Evolutionary conservation across 2,797 vertebrate species (phyloP), one percentile per base, ranked within the genome.

Genomic region (Malacoctenus gilli): DNA sequence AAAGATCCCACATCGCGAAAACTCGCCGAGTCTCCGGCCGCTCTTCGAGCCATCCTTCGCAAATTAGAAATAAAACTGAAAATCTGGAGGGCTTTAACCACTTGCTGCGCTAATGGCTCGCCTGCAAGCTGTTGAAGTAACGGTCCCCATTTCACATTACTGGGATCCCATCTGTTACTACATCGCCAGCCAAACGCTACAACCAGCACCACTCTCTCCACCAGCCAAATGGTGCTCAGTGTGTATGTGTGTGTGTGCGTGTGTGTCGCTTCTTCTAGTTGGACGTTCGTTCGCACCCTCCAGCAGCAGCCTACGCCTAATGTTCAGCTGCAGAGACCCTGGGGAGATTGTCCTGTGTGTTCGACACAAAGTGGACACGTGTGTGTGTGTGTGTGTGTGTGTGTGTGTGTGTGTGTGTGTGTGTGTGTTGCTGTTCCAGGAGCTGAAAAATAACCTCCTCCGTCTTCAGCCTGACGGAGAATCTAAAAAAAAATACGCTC

Each of bases 41-140:
- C 51, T 59, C 70, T 77, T 46, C 79, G 79, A 76, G 62, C 19
- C 0, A 0, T 52, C 61, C 49, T 64, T 56, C 58, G 36, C 56
- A 41, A 50, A 55, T 68, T 62, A 58, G 53, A 60, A 80, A 72
- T 72, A 66, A 86, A 77, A 69, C 20, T 60, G 55, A 76, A 78
- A 79, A 82, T 83, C 77, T 79, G 82, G 72, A 77, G 73, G 60
- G 52, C 19, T 85, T 86, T 72, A 83, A 62, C 59, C 76, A 39
- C 78, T 75, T 11, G 79, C 82, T 78, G 85, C 7, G 77, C 62
- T 57, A 22, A 67, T 65, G 55, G 59, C 75, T 74, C 47, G 15
- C 18, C 69, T 18, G 56, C 77, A 77, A 81, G 73, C 85, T 83
- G 79, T 51, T 47, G 76, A 28, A 70, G 68, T 74, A 77, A 63